phyloP scores from a whole-genome alignment of 2,797 vertebrate genomes.

The Anguilla megastoma region DNA sequence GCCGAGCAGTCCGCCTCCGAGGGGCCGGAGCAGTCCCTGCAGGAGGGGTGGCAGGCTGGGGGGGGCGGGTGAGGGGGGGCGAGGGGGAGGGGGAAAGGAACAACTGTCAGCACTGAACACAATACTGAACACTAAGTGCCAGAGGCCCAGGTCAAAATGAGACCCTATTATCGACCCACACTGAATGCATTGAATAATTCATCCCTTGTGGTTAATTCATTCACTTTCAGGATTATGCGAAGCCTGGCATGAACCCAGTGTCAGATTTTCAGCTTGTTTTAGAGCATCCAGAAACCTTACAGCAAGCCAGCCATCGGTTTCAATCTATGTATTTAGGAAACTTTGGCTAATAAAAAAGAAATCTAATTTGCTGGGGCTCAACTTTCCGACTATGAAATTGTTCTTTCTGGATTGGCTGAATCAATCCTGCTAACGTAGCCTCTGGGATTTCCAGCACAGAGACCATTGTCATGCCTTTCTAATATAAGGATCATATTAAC shows the following conservation, averaged over 20 bases:
- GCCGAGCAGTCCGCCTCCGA: conserved; percentile 79
- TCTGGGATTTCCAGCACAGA: not conserved
- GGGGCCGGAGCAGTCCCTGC: conserved; percentile 77
- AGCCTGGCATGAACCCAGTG: not conserved
- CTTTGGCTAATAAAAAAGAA: not conserved
- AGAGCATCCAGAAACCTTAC: not conserved
- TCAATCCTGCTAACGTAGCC: not conserved
- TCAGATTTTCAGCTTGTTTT: not conserved
- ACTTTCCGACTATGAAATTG: not conserved
- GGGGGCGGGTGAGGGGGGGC: conserved; percentile 59
- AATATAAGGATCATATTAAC: conserved; percentile 6
- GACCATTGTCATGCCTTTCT: not conserved
- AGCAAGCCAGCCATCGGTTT: not conserved
- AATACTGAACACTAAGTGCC: not conserved
- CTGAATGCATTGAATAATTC: not conserved
- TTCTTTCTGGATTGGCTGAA: not conserved
- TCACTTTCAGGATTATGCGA: not conserved
- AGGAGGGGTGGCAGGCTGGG: conserved; percentile 88
- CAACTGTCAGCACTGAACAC: not conserved
- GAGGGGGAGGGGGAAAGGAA: not conserved
- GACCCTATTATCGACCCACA: not conserved
- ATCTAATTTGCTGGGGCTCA: not conserved
- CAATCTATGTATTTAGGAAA: not conserved
- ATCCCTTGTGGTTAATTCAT: conserved; percentile 1
- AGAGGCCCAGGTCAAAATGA: not conserved